phyloP scores from a whole-genome alignment of 2,888 invertebrate species.

The Gymnosoma rotundatum region DNA sequence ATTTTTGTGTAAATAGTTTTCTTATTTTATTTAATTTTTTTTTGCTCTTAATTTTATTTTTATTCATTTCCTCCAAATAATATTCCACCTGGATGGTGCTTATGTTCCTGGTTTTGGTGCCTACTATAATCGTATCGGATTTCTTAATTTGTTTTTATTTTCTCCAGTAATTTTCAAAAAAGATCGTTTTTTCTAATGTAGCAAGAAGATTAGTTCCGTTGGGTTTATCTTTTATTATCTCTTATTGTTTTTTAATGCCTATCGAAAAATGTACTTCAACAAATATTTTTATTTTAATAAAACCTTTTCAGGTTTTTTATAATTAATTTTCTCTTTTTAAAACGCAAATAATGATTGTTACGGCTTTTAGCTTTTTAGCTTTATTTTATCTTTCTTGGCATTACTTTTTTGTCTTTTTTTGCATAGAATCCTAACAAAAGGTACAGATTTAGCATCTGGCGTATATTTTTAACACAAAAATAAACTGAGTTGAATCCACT shows the following conservation, averaged over 20 bases:
- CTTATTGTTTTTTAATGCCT: neutral
- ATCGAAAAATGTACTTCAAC: neutral
- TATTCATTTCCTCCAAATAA: slow-evolving; percentile 47
- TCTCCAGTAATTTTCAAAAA: slow-evolving; percentile 1
- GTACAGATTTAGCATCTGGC: neutral
- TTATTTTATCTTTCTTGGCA: too few relatives aligned
- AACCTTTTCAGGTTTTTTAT: too few relatives aligned
- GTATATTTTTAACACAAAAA: too few relatives aligned
- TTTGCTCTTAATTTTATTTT: slow-evolving; percentile 48
- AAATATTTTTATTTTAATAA: too few relatives aligned
- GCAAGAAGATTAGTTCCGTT: slow-evolving; percentile 77
- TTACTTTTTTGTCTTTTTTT: too few relatives aligned
- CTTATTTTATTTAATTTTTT: slow-evolving; percentile 60
- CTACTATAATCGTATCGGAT: slow-evolving; percentile 35
- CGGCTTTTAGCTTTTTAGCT: too few relatives aligned
- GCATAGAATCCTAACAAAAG: neutral
- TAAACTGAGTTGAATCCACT: neutral
- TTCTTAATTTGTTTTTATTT: neutral
- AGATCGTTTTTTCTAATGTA: slow-evolving; percentile 44
- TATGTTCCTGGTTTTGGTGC: slow-evolving; percentile 47
- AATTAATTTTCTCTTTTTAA: too few relatives aligned
- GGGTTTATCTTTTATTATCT: slow-evolving; percentile 75
- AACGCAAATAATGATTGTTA: too few relatives aligned
- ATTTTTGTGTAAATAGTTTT: slow-evolving; percentile 76
- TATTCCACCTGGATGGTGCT: slow-evolving; percentile 45